Conservation (phyloP, 2,797 vertebrate species). For the Iguana delicatissima region DNA sequence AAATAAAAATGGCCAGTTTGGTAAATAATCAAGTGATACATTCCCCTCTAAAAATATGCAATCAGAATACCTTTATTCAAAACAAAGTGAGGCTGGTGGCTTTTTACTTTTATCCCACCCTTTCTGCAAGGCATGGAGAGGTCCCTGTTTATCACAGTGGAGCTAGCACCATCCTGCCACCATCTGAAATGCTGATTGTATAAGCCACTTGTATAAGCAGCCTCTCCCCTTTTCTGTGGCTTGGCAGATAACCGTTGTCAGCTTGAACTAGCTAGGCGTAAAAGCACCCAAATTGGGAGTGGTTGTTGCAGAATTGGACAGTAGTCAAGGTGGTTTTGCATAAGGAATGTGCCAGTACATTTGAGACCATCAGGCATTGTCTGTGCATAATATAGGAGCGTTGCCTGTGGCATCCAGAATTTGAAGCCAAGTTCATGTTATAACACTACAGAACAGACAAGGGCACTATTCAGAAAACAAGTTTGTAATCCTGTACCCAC, state of each 20-base stretch:
- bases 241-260: constrained; percentile 45
- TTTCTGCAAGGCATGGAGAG: neutral
- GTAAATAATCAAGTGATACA: neutral
- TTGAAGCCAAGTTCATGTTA: neutral
- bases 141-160: constrained; percentile 54
- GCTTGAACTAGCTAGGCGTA: neutral
- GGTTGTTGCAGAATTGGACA: neutral
- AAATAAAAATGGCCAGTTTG: neutral
- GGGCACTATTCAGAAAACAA: neutral
- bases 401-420: neutral
- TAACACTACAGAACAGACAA: neutral
- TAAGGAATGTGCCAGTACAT: neutral
- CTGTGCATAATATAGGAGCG: neutral
- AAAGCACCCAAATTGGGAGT: rapidly evolving
- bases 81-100: neutral
- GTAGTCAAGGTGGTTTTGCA: neutral
- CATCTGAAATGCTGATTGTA: neutral
- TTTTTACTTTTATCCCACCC: neutral
- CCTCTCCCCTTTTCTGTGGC: constrained; percentile 20
- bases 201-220: neutral
- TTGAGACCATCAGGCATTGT: neutral
- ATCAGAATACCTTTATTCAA: too few species aligned
- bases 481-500: too few species aligned
- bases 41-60: neutral
- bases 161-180: neutral